Percentiles rank a stretch among this genome's conserved stretches.
Evolutionary conservation across 1,140 invertebrate species (phyloP).

Genomic region (Melanaphis sacchari): DNA sequence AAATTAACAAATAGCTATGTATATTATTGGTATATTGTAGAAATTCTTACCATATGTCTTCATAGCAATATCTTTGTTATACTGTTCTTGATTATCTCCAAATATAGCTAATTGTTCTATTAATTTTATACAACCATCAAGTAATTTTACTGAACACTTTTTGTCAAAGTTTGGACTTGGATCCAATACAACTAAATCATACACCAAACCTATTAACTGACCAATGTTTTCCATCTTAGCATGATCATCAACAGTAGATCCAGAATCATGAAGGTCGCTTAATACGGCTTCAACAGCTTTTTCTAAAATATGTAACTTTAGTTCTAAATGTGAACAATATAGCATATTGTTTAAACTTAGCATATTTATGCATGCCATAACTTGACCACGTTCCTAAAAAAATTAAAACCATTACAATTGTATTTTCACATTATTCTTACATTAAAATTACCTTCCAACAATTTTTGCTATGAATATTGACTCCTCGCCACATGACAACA

Average conservation of each 20-base stretch:
- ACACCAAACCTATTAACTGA: constrained; percentile 69
- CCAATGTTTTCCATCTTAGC: constrained; percentile 67
- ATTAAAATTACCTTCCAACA: constrained; percentile 67
- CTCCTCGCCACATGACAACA: constrained; percentile 71
- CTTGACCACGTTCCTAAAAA: constrained; percentile 69
- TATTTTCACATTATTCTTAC: constrained; percentile 14
- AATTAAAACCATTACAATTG: constrained; percentile 9
- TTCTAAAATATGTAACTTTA: constrained; percentile 71
- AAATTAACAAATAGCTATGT: constrained; percentile 62
- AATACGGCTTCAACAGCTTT: constrained; percentile 70
- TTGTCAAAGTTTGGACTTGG: constrained; percentile 67
- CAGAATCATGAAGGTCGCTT: constrained; percentile 68
- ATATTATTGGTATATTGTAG: neutral
- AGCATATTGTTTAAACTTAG: constrained; percentile 69
- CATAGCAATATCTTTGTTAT: constrained; percentile 43
- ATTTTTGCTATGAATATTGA: constrained; percentile 68
- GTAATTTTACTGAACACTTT: constrained; percentile 64
- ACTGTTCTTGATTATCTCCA: constrained; percentile 47
- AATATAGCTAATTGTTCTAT: constrained; percentile 47
- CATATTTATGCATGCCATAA: constrained; percentile 71
- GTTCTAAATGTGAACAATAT: constrained; percentile 67
- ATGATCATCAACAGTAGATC: constrained; percentile 61
- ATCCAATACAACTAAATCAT: constrained; percentile 69
- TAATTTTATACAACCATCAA: constrained; percentile 53
- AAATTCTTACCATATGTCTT: constrained; percentile 41